Percentiles rank a stretch among this genome's conserved stretches.
Evolutionary conservation across 2,888 invertebrate genomes (phyloP).

Genomic region (Malacosoma neustria): DNA sequence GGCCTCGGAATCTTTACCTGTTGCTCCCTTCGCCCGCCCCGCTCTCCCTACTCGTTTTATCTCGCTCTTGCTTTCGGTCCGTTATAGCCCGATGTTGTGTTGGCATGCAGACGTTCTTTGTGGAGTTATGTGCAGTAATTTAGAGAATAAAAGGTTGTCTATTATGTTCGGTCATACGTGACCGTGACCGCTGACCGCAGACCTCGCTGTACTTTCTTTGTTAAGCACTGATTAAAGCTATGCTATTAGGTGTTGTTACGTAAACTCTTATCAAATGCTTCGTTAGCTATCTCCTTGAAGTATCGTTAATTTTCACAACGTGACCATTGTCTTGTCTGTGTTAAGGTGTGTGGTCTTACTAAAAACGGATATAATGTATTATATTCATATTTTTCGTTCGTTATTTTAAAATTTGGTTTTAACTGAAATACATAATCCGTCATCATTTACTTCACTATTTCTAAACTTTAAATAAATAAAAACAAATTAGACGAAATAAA

Average conservation of each 20-base stretch:
- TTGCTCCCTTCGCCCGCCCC: constrained; percentile 70
- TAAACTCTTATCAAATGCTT: constrained; percentile 12
- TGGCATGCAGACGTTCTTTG: constrained; percentile 42
- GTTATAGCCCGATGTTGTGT: constrained; percentile 28
- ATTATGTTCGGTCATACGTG: constrained; percentile 56
- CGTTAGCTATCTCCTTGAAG: constrained; percentile 6
- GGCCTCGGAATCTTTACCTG: constrained; percentile 76
- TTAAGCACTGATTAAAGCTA: constrained; percentile 21
- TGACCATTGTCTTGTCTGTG: not conserved
- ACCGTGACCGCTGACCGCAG: constrained; percentile 70
- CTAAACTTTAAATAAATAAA: too few species aligned
- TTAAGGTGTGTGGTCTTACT: too few species aligned
- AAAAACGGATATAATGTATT: not conserved
- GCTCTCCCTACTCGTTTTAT: constrained; percentile 40
- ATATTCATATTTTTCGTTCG: constrained; percentile 1
- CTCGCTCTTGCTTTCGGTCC: constrained; percentile 43
- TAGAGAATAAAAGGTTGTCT: constrained; percentile 56
- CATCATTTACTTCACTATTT: too few species aligned
- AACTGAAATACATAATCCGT: too few species aligned
- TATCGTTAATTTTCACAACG: constrained; percentile 1
- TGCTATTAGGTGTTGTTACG: constrained; percentile 20
- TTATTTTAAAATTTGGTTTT: not conserved
- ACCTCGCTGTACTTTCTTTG: constrained; percentile 55
- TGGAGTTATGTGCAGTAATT: constrained; percentile 60
- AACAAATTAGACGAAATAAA: too few species aligned